Evolutionary conservation across 2,797 vertebrate species (phyloP).

Genomic region (Chrysolophus pictus): DNA sequence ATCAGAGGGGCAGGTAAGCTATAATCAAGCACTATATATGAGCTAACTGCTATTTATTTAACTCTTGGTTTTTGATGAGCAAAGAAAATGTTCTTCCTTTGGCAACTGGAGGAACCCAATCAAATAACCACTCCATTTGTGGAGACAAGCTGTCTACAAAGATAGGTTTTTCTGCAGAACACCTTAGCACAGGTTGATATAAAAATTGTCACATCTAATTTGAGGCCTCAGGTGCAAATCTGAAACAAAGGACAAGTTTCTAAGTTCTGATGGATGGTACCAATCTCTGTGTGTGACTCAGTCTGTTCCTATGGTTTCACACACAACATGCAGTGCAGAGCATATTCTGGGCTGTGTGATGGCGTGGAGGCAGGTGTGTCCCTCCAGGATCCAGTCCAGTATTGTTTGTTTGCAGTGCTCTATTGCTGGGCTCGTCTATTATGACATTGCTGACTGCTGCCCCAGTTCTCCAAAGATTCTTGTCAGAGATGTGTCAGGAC

Average conservation of each 20-base stretch:
- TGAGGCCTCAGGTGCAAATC: slow-evolving; percentile 60
- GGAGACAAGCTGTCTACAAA: background rate
- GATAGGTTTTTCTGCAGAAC: slow-evolving; percentile 29
- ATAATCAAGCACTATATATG: background rate
- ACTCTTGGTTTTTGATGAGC: slow-evolving; percentile 48
- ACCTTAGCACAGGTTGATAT: background rate
- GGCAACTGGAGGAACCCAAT: background rate
- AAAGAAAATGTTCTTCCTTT: slow-evolving; percentile 33
- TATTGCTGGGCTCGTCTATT: slow-evolving; percentile 33
- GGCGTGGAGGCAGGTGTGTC: slow-evolving; percentile 30
- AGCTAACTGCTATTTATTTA: slow-evolving; percentile 6
- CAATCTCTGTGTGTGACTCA: slow-evolving; percentile 56
- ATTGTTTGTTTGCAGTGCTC: slow-evolving; percentile 45
- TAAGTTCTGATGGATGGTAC: slow-evolving; percentile 68
- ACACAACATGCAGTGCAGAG: background rate
- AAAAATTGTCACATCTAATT: slow-evolving; percentile 68
- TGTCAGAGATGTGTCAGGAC: slow-evolving; percentile 7
- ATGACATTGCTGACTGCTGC: background rate
- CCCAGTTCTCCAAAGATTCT: background rate
- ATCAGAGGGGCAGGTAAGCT: background rate
- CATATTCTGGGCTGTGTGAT: slow-evolving; percentile 17
- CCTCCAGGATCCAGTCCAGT: slow-evolving; percentile 25
- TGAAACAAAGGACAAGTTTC: slow-evolving; percentile 51
- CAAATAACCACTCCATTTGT: slow-evolving; percentile 28
- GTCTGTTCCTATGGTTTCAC: slow-evolving; percentile 55